Evolutionary conservation across 1,140 invertebrate species (phyloP).

Genomic region (Vanessa tameamea): DNA sequence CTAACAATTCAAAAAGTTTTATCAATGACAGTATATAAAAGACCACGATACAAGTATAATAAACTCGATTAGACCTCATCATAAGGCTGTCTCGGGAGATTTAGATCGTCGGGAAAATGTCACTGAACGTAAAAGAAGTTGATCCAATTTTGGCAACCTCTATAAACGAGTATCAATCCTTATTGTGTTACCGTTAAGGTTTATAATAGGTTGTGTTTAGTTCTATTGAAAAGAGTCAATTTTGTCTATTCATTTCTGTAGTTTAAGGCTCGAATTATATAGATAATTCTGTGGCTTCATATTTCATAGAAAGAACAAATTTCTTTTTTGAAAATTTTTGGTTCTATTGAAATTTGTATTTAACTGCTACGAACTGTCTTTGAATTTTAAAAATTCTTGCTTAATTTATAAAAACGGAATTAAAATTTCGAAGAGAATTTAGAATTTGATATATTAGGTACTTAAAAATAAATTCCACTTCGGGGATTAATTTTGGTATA

Average conservation of each 20-base stretch:
- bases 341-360: not conserved
- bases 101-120: constrained; percentile 7
- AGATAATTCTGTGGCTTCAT: not conserved
- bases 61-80: constrained; percentile 2
- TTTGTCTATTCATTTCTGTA: constrained; percentile 1
- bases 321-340: not conserved
- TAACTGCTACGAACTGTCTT: too few relatives aligned
- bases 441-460: too few relatives aligned
- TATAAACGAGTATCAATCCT: not conserved
- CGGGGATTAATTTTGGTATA: too few relatives aligned
- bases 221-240: not conserved
- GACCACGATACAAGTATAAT: not conserved
- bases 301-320: too few relatives aligned
- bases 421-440: too few relatives aligned
- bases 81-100: constrained; percentile 1
- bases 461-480: too few relatives aligned
- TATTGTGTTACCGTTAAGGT: not conserved
- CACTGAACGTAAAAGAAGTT: constrained; percentile 5
- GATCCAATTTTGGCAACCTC: constrained; percentile 4
- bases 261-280: not conserved
- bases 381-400: too few relatives aligned
- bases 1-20: not conserved
- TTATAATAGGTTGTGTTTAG: not conserved
- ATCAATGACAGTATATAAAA: not conserved
- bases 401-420: too few relatives aligned